Evolutionary conservation across 2,888 invertebrate species (phyloP), one percentile per base, ranked within the genome.

Genomic region (Gryllus longicercus): DNA sequence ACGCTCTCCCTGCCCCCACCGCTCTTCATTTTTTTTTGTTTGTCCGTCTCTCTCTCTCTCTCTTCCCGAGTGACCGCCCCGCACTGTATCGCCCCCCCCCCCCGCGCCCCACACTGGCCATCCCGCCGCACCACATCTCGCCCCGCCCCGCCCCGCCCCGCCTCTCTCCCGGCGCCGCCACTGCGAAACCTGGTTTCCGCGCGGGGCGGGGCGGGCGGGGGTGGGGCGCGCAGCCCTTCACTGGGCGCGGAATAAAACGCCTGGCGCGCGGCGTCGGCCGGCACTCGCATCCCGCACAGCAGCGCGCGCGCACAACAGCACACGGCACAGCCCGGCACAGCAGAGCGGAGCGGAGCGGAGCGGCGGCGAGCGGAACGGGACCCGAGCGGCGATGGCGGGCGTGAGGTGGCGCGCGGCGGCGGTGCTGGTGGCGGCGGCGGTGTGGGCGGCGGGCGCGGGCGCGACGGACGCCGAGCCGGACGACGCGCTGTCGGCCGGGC

Each of bases 21-120:
- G 38, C 74, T 74, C 18, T n/a, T 74, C 18, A 74, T 74, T 8
- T 74, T n/a, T 74, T n/a, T 74, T 74, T n/a, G n/a, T 74, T n/a
- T 74, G 18, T 74, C 78, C 23, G n/a, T 78, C 63, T 78, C 38
- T 75, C 75, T 25, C 25, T n/a, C 75, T 75, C 75, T n/a, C n/a
- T n/a, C n/a, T 21, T 75, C 25, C 25, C 25, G 75, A 5, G 18
- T 11, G 8, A 3, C 74, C 74, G 16, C 74, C 74, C 74, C n/a
- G n/a, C 74, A n/a, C 74, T 18, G 18, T 51, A 50, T 49, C 51
- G 23, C 78, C 23, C 51, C 23, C 50, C 23, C 51, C 21, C 50
- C 50, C 18, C 8, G 0, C 51, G 23, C 78, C 51, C 51, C 23
- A 23, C 23, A 18, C 21, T 23, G 16, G 12, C n/a, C 50, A 78